Evolutionary conservation across 2,888 invertebrate species (phyloP).

Genomic region (Drosophila kokeensis): DNA sequence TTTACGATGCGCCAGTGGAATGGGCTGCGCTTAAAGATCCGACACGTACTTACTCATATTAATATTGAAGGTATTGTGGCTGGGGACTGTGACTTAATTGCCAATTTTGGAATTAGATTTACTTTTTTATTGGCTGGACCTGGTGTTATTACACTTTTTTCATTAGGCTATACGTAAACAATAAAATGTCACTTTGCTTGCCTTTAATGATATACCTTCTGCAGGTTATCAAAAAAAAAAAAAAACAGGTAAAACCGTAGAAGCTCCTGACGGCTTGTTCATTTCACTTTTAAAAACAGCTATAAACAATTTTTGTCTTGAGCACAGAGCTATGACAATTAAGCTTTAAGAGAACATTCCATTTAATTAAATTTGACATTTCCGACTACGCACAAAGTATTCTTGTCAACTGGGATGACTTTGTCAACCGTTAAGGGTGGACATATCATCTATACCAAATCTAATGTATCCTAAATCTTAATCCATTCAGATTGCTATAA

Average conservation of each 20-base stretch:
- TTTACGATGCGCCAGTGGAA: constrained; percentile 34
- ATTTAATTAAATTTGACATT: background rate
- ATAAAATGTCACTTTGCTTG: constrained; percentile 23
- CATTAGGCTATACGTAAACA: background rate
- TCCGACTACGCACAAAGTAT: background rate
- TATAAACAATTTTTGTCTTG: background rate
- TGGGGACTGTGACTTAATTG: constrained; percentile 39
- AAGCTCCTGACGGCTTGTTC: background rate
- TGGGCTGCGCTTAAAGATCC: constrained; percentile 27
- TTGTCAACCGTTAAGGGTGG: background rate
- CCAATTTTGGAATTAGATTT: constrained; percentile 48
- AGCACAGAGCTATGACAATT: background rate
- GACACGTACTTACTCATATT: constrained; percentile 50
- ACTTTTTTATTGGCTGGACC: constrained; percentile 28
- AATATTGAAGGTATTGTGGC: constrained; percentile 33
- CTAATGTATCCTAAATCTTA: background rate
- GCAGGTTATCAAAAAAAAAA: background rate
- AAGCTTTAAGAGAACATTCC: background rate
- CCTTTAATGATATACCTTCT: constrained; percentile 4
- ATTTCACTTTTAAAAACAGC: background rate
- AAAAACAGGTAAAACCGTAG: background rate
- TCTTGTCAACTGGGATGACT: no score
- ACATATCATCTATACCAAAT: background rate
- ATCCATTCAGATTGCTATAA: background rate
- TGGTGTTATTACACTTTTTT: constrained; percentile 1